Evolutionary conservation across 2,113 vertebrate genomes (phyloP), one percentile per base, ranked within the genome.

Genomic region (Lagopus muta): DNA sequence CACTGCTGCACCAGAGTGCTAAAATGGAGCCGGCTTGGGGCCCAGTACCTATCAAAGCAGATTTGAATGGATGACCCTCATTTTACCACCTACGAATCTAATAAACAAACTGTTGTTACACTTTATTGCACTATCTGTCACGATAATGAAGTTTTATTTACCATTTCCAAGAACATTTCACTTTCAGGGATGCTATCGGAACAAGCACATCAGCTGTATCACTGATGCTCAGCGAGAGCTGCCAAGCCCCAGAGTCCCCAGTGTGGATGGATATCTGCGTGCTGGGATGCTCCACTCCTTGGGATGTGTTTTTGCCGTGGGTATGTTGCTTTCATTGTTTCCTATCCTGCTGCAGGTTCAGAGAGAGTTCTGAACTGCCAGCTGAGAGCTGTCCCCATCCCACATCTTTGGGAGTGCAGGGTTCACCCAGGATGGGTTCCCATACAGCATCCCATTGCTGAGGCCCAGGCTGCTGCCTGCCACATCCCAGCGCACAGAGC

Each of bases 91-190:
- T 16, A 58, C 3, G 10, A 50, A 55, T 40, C 60, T 81, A 91
- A 89, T 92, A 67, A 65, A 93, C 80, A 55, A 73, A 88, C 52
- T 17, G 38, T 81, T 89, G 74, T 89, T 85, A 24, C 60, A 25
- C 60, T 87, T 54, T 70, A 92, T 73, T 11, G 8, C 71, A 73
- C 82, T 89, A 90, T 87, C 82, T 91, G 94, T 94, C 92, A 91
- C 1, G 36, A 82, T 91, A 94, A 96, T 87, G 84, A 95, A 58
- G 36, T 79, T 95, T 93, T 94, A 93, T 93, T 85, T 89, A 58
- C 71, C 77, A 55, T 87, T 93, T 89, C 82, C 87, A 80, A 93
- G 64, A 64, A 10, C 8, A 16, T 32, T 93, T 82, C 74, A 34
- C 52, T 87, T 74, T 34, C 13, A 25, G 45, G 73, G 80, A 6